Base-by-base conservation (phyloP, 2,888 invertebrate species). In the Parasteatoda lunata region DNA sequence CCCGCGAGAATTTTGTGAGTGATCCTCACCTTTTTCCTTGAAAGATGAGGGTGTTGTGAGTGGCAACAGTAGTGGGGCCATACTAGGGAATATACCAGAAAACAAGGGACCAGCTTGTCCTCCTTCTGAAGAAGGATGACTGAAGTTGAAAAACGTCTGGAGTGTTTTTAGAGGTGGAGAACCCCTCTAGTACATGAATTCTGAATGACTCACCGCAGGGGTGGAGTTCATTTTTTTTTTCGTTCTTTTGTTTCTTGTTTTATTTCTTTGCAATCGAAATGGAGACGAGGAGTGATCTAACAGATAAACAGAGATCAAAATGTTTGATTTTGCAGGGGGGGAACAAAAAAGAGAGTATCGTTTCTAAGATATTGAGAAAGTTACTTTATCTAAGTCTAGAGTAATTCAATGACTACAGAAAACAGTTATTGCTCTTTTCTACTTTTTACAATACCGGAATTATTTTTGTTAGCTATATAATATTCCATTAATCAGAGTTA, bases 41-140 rank as follows among this genome's bases (percentile, higher is more conserved):
- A 59, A 59, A 11, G 59, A n/a, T 9, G 59, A 13, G 59, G 59
- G 59, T 13, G 59, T 4, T 30, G 30, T 30, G 30, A 30, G 30
- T 30, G 30, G 52, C 69, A 78, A 54, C 78, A 59, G 30, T 30
- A 48, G 71, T 68, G 69, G 30, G 59, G 59, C 48, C 45, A 5
- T 6, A 45, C 30, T 11, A 64, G 15, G 75, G 64, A 48, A n/a
- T 45, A 51, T 13, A 48, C 30, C 15, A 47, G 65, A 77, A 77
- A 49, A 30, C 30, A 77, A 77, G 76, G 64, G 65, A 64, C 64
- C 49, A 49, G 65, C 66, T 48, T 79, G 59, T 71, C 71, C 79
- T 79, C 79, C 59, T 70, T 65, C 64, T n/a, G 6, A 72, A 79
- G 79, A 79, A 72, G 30, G 65, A 71, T 71, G 71, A 77, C 49